Percentiles rank a stretch among this genome's conserved stretches.
Conservation (phyloP, 2,113 vertebrate species). For the Esox niger region DNA sequence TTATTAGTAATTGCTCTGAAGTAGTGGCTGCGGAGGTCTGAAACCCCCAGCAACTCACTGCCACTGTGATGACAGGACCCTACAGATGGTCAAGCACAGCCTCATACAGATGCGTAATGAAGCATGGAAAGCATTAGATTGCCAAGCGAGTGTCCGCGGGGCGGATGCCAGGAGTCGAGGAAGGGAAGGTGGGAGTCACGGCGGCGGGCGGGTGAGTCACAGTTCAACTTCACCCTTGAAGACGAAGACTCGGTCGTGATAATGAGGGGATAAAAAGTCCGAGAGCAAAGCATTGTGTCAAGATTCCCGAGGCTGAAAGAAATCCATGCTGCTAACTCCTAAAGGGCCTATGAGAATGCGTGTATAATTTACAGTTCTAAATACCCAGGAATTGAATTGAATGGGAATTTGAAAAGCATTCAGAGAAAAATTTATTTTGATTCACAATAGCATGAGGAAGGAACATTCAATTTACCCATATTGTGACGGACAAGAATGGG, state of each 20-base stretch:
- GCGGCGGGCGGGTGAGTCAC: conserved; percentile 26
- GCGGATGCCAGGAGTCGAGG: conserved; percentile 6
- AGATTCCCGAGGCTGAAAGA: conserved; percentile 30
- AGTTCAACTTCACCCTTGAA: conserved; percentile 5
- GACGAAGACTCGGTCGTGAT: conserved; percentile 23
- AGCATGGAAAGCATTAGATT: conserved; percentile 9
- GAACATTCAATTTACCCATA: not conserved
- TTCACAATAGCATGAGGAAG: not conserved
- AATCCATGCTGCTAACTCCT: conserved; percentile 18
- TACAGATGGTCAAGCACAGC: conserved; percentile 10
- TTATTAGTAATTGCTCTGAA: not conserved
- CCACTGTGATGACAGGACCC: not conserved
- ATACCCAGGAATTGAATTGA: not conserved
- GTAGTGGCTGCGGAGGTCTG: not conserved
- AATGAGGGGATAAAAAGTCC: conserved; percentile 45
- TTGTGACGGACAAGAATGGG: not conserved
- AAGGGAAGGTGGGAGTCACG: conserved; percentile 11
- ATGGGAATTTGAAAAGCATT: not conserved
- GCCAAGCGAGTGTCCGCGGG: conserved; percentile 21
- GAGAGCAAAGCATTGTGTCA: conserved; percentile 23
- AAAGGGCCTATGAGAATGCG: conserved; percentile 35
- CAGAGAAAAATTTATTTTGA: not conserved
- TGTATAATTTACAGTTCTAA: too few relatives aligned
- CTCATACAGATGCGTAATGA: not conserved
- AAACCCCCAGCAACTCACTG: not conserved